These are phyloP conservation scores for Diaprepes abbreviatus DNA, from an alignment of 2,888 invertebrate genomes.

Conservation along the genomic window DNA sequence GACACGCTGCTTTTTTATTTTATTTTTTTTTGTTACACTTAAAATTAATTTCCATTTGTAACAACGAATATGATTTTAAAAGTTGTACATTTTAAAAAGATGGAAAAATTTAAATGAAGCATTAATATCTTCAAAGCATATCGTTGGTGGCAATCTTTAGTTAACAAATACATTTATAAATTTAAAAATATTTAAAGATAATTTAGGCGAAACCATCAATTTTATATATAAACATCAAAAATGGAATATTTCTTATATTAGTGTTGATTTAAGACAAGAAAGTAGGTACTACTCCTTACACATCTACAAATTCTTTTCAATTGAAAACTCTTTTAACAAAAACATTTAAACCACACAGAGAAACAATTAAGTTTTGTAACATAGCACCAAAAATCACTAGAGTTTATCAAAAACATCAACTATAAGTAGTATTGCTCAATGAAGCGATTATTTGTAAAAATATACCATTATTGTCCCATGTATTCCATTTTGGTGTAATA, in stretches of 20 bases:
- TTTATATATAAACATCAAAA: neutral
- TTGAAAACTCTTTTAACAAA: slow-evolving; percentile 21
- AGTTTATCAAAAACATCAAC: slow-evolving; percentile 40
- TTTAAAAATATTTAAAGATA: too few relatives aligned
- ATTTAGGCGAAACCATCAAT: too few relatives aligned
- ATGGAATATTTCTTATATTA: neutral
- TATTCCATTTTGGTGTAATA: slow-evolving; percentile 1
- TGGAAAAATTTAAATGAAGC: too few relatives aligned
- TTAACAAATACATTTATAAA: too few relatives aligned
- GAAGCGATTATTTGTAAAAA: slow-evolving; percentile 30
- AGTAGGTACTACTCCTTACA: neutral
- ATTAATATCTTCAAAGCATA: too few relatives aligned
- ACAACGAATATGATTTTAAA: too few relatives aligned
- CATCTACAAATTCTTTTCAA: slow-evolving; percentile 2
- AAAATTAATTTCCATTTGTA: too few relatives aligned
- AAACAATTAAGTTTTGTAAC: slow-evolving; percentile 45
- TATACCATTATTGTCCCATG: neutral
- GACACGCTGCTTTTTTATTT: too few relatives aligned
- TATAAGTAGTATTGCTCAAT: slow-evolving; percentile 37
- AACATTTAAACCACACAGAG: slow-evolving; percentile 16
- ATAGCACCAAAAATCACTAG: slow-evolving; percentile 64
- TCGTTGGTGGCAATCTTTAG: too few relatives aligned
- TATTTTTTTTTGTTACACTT: too few relatives aligned
- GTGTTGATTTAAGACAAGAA: neutral
- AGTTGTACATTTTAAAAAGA: too few relatives aligned